Evolutionary conservation across 2,113 vertebrate species (phyloP), one percentile per base, ranked within the genome.

Genomic region (Alectura lathami): DNA sequence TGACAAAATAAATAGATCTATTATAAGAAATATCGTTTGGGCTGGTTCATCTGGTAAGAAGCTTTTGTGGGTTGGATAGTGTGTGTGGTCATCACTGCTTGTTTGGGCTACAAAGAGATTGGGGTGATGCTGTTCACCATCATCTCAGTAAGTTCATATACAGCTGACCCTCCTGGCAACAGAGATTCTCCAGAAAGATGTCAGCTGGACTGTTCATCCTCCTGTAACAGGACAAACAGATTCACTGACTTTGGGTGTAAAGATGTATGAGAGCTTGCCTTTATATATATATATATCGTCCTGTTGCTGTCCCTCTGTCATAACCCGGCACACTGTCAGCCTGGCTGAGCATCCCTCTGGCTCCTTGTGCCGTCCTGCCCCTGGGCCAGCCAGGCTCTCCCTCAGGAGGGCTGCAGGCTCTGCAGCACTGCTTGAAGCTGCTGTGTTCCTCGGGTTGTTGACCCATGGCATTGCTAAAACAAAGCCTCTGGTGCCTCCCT

Each of bases 281-380:
- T n/a, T n/a, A n/a, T n/a, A n/a, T n/a, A n/a, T n/a, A n/a, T n/a
- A 56, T 22, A 17, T 0, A 3, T 17, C 27, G 14, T 18, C 14
- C 7, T 72, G 30, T 38, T 76, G 45, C 57, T 32, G 76, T 74
- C 54, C 27, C 45, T 74, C 83, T 23, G 30, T 40, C n/a, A 17
- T 22, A 17, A 20, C 11, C 6, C 53, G 3, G 4, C 53, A 5
- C 87, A 16, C 36, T 1, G 4, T 21, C n/a, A n/a, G n/a, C n/a
- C n/a, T n/a, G n/a, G 8, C 32, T 3, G 17, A 87, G 60, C 60
- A 64, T 47, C 56, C 4, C 1, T 47, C 40, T 91, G 74, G 32
- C 34, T 68, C 40, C 85, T 8, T 40, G 48, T 73, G 17, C 69
- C 11, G 2, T 84, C 82, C 29, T 91, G 68, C 45, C 26, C 48